Evolutionary conservation across 2,797 vertebrate species (phyloP).

Genomic region (Muraenolepis orangiensis): DNA sequence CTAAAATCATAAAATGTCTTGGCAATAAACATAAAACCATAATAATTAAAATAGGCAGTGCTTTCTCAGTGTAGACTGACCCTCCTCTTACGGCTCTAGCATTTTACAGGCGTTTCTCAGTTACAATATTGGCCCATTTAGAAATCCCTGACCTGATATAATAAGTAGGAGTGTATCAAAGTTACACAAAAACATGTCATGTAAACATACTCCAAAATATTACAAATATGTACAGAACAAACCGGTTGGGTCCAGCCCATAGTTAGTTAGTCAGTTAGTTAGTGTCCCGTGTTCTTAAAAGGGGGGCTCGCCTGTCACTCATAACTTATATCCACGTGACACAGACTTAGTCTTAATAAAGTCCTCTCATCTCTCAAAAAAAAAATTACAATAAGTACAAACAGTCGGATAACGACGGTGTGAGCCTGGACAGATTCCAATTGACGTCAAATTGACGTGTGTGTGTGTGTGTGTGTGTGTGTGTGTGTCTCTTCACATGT

Average conservation of each 20-base stretch:
- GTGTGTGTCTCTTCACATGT: slow-evolving; percentile 74
- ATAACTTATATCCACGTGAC: slow-evolving; percentile 65
- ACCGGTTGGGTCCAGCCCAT: slow-evolving; percentile 74
- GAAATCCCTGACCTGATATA: slow-evolving; percentile 54
- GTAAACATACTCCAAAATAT: slow-evolving; percentile 57
- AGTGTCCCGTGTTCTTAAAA: slow-evolving; percentile 34
- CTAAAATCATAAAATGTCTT: too few relatives aligned
- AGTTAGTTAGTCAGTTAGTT: too few relatives aligned
- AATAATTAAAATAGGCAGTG: slow-evolving; percentile 1
- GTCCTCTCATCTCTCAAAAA: slow-evolving; percentile 23
- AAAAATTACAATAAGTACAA: not conserved
- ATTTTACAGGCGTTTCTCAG: not conserved
- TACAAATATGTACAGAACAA: slow-evolving; percentile 61
- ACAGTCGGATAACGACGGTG: slow-evolving; percentile 43
- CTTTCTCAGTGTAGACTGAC: not conserved
- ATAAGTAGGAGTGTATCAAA: slow-evolving; percentile 38
- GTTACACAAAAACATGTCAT: not conserved
- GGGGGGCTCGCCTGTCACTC: slow-evolving; percentile 47
- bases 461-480: slow-evolving; percentile 2
- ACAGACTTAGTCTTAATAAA: slow-evolving; percentile 72
- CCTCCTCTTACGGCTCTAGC: not conserved
- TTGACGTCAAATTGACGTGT: not conserved
- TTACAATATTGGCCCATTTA: slow-evolving; percentile 11
- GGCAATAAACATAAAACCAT: not conserved
- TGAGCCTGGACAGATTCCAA: slow-evolving; percentile 48